Percentiles rank a stretch among this genome's conserved stretches.
phyloP scores from a whole-genome alignment of 2,113 vertebrate species.

The Lichenostomus cassidix region DNA sequence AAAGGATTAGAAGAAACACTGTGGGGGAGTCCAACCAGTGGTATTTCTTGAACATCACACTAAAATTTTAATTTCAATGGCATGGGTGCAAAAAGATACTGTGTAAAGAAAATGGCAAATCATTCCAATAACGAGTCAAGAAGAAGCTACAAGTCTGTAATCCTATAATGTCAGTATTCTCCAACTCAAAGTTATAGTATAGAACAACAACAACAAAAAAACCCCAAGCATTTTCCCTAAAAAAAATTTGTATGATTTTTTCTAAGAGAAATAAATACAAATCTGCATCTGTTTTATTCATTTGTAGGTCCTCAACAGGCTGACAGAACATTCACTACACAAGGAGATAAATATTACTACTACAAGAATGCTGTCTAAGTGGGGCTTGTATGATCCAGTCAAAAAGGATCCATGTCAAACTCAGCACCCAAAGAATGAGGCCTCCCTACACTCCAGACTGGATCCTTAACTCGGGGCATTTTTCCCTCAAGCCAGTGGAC shows the following conservation, averaged over 20 bases:
- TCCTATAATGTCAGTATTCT: background rate
- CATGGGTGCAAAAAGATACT: background rate
- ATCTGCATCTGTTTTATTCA: background rate
- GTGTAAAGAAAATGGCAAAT: background rate
- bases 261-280: background rate
- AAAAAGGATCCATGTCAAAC: background rate
- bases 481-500: background rate
- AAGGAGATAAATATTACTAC: background rate
- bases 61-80: background rate
- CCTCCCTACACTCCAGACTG: background rate
- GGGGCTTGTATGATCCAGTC: background rate
- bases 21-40: background rate
- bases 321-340: background rate
- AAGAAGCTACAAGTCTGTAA: background rate
- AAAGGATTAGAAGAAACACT: slow-evolving; percentile 26
- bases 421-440: background rate
- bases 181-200: background rate
- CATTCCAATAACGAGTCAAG: background rate
- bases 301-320: background rate
- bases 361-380: background rate
- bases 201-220: background rate
- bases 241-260: background rate
- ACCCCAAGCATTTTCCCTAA: background rate
- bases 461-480: background rate
- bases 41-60: background rate